phyloP scores from a whole-genome alignment of 1,140 invertebrate genomes.

The Temnothorax longispinosus region DNA sequence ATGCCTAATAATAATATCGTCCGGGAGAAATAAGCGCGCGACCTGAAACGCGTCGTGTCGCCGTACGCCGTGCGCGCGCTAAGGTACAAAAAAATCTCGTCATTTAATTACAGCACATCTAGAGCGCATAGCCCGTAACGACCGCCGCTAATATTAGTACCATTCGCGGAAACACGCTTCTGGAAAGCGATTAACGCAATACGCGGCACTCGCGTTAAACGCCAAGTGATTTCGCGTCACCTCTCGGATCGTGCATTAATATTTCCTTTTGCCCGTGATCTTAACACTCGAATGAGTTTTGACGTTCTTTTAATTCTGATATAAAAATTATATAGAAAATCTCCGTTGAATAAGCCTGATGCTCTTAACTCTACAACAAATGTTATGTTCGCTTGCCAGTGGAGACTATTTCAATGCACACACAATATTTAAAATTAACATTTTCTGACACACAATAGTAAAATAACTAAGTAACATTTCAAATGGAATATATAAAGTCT shows the following conservation, averaged over 20 bases:
- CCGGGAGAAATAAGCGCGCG: background rate
- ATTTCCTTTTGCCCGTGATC: background rate
- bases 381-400: background rate
- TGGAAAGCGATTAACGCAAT: conserved; percentile 60
- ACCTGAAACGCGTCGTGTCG: background rate
- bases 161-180: conserved; percentile 66
- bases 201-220: conserved; percentile 17
- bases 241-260: background rate
- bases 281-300: background rate
- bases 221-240: background rate
- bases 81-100: conserved; percentile 59
- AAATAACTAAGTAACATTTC: background rate
- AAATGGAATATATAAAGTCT: background rate
- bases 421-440: background rate
- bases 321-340: background rate
- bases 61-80: background rate
- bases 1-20: conserved; percentile 27
- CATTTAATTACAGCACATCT: conserved; percentile 64
- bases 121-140: conserved; percentile 18
- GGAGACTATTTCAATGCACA: background rate
- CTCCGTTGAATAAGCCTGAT: background rate
- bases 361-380: background rate
- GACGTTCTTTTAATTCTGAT: background rate
- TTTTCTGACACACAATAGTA: background rate
- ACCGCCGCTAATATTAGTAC: conserved; percentile 65